A percentile compares a stretch with the other conserved stretches of the same genome.
phyloP scores from a whole-genome alignment of 2,888 invertebrate genomes.

The Calameuta filiformis region DNA sequence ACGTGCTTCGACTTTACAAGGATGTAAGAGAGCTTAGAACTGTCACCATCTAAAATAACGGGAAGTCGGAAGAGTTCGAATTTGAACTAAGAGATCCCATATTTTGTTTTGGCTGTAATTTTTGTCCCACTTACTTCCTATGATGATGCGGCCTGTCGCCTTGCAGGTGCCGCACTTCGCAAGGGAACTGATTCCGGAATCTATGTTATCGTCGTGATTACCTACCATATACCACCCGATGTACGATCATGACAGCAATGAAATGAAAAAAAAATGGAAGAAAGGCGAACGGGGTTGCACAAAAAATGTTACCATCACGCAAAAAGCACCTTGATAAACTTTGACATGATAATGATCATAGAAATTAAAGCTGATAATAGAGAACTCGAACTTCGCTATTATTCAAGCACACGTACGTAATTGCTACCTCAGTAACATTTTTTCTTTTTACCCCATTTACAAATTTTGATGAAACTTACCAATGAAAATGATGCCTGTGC shows the following conservation, averaged over 20 bases:
- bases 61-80: conserved; percentile 33
- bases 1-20: not conserved
- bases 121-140: conserved; percentile 62
- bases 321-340: not conserved
- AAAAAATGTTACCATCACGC: conserved; percentile 33
- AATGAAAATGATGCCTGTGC: conserved; percentile 86
- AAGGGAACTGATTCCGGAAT: conserved; percentile 64
- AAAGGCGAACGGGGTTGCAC: conserved; percentile 34
- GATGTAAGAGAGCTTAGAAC: conserved; percentile 34
- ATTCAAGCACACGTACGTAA: not conserved
- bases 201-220: conserved; percentile 64
- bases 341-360: not conserved
- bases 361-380: not conserved
- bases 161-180: conserved; percentile 64
- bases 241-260: conserved; percentile 63
- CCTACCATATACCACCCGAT: conserved; percentile 64
- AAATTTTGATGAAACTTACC: conserved; percentile 62
- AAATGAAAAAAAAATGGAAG: conserved; percentile 55
- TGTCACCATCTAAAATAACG: conserved; percentile 51
- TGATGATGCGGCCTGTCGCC: conserved; percentile 64
- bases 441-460: conserved; percentile 31
- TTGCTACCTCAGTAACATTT: conserved; percentile 34
- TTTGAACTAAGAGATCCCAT: conserved; percentile 40
- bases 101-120: conserved; percentile 52
- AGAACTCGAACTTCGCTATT: not conserved